Conservation (phyloP, 2,797 vertebrate species). For the Gallinago solitaria region DNA sequence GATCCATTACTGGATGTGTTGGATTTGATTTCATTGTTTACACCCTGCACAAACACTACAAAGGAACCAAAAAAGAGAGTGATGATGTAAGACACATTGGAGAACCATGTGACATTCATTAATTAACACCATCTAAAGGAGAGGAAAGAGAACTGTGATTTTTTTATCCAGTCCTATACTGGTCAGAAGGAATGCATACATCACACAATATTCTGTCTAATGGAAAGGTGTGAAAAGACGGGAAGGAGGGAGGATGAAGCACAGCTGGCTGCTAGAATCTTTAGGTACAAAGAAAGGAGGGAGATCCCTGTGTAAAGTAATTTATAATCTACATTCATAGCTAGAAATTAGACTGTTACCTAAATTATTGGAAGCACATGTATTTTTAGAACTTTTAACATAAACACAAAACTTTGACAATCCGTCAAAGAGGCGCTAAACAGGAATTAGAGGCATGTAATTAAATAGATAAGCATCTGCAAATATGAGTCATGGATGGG, state of each 20-base stretch:
- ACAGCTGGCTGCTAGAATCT: accelerated
- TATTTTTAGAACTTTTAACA: background rate
- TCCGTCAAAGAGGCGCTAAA: background rate
- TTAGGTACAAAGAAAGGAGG: background rate
- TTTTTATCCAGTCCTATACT: background rate
- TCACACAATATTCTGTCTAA: background rate
- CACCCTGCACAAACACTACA: background rate
- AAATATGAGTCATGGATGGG: accelerated
- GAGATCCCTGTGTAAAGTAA: background rate
- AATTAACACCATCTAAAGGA: background rate
- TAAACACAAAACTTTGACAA: background rate
- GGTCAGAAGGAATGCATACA: background rate
- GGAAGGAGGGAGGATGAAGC: background rate
- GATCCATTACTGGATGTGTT: background rate
- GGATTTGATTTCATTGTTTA: background rate
- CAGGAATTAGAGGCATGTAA: background rate
- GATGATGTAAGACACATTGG: background rate
- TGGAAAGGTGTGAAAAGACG: background rate
- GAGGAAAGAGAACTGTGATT: background rate
- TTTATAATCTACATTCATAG: background rate
- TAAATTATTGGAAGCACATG: background rate
- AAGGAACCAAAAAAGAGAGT: background rate
- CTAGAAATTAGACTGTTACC: background rate
- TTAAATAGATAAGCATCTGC: background rate
- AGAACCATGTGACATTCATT: background rate